Conservation (phyloP, 2,888 invertebrate genomes). For the Osedax frankpressi region DNA sequence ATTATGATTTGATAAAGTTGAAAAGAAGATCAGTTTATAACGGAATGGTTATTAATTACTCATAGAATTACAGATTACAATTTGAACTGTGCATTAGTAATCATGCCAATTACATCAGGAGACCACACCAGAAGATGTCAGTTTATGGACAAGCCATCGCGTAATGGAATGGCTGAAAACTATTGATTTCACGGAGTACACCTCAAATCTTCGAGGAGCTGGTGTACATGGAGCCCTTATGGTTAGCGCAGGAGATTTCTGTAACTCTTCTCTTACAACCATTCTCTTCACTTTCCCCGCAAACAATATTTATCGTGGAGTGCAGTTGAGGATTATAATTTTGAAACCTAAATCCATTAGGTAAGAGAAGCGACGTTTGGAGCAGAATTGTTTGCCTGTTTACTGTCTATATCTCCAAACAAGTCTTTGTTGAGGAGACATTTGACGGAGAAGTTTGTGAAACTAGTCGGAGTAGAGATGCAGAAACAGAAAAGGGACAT, state of each 20-base stretch:
- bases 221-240: constrained; percentile 90
- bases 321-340: neutral
- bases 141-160: constrained; percentile 66
- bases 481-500: constrained; percentile 74
- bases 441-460: constrained; percentile 84
- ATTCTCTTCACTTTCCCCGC: neutral
- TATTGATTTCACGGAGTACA: constrained; percentile 92
- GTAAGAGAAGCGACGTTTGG: constrained; percentile 83
- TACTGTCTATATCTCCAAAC: constrained; percentile 82
- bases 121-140: constrained; percentile 39
- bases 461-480: constrained; percentile 71
- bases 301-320: neutral
- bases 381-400: constrained; percentile 76
- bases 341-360: constrained; percentile 32
- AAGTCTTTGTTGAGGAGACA: constrained; percentile 87
- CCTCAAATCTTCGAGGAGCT: constrained; percentile 80
- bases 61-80: too few species aligned
- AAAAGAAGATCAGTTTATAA: too few species aligned
- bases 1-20: constrained; percentile 26
- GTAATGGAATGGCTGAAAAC: constrained; percentile 98
- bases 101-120: too few species aligned
- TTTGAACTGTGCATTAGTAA: too few species aligned
- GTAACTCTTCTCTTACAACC: neutral
- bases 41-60: too few species aligned
- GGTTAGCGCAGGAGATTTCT: constrained; percentile 33